Percentiles rank a stretch among this genome's conserved stretches.
Evolutionary conservation across 2,888 invertebrate genomes (phyloP).

Genomic region (Cacoxenus indagator): DNA sequence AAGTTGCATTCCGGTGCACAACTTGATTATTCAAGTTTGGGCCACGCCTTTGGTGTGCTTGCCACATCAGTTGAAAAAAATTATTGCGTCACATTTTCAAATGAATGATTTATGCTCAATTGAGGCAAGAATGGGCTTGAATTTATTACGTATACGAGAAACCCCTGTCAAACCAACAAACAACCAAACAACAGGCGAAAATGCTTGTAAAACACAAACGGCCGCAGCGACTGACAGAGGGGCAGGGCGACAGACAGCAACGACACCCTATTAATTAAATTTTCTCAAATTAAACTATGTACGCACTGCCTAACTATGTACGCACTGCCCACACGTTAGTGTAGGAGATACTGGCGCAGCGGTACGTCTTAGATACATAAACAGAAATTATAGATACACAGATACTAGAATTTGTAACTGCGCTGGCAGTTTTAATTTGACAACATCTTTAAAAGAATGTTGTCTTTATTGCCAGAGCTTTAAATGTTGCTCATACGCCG

Average conservation of each 20-base stretch:
- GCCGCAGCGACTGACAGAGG: neutral
- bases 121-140: slow-evolving; percentile 34
- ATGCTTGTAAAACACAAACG: slow-evolving; percentile 18
- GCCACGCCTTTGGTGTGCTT: neutral
- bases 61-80: neutral
- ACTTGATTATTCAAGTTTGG: neutral
- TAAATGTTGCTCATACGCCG: slow-evolving; percentile 53
- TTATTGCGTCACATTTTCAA: slow-evolving; percentile 47
- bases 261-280: slow-evolving; percentile 51
- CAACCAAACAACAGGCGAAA: neutral
- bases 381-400: slow-evolving; percentile 13
- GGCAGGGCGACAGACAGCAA: slow-evolving; percentile 13
- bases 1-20: neutral
- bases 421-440: slow-evolving; percentile 11
- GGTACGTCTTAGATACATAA: neutral
- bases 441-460: slow-evolving; percentile 1
- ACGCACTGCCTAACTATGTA: slow-evolving; percentile 32
- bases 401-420: slow-evolving; percentile 12
- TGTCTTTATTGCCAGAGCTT: slow-evolving; percentile 11
- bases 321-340: slow-evolving; percentile 14
- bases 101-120: slow-evolving; percentile 56
- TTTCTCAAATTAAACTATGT: slow-evolving; percentile 50
- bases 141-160: neutral
- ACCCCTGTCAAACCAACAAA: slow-evolving; percentile 18
- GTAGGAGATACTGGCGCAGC: neutral